These are phyloP conservation scores for Zaprionus kolodkinae DNA, from an alignment of 1,140 invertebrate species.

Conservation along the genomic window DNA sequence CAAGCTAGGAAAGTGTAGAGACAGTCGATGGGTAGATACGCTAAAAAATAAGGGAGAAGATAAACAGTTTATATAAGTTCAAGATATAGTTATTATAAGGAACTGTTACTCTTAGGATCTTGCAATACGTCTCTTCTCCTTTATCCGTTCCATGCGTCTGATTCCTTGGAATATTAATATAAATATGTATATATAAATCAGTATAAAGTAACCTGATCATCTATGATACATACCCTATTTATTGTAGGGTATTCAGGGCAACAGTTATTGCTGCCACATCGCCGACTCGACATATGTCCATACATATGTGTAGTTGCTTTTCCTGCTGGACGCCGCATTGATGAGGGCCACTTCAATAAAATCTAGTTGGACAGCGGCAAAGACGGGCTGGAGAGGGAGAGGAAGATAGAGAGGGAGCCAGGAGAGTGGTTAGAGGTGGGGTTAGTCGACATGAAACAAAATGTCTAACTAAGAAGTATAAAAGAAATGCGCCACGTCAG, in stretches of 20 bases:
- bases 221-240: background rate
- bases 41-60: background rate
- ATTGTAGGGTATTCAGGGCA: conserved; percentile 21
- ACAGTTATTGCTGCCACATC: conserved; percentile 12
- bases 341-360: conserved; percentile 61
- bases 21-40: background rate
- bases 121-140: too few relatives aligned
- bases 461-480: conserved; percentile 66
- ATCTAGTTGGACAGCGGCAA: background rate
- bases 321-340: conserved; percentile 43
- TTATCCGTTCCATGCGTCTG: too few relatives aligned
- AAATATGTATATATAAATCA: too few relatives aligned
- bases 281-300: conserved; percentile 25
- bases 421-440: background rate
- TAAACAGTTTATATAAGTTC: background rate
- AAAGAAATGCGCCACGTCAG: conserved; percentile 67
- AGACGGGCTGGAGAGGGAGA: background rate
- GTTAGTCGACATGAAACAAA: conserved; percentile 64
- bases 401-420: background rate
- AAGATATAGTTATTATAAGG: background rate
- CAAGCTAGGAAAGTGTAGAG: conserved; percentile 12
- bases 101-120: too few relatives aligned
- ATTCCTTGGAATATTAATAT: background rate
- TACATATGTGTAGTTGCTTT: conserved; percentile 38
- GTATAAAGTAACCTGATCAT: background rate